Evolutionary conservation across 2,888 invertebrate species (phyloP), one percentile per base, ranked within the genome.

Genomic region (Cremastinae sp.): DNA sequence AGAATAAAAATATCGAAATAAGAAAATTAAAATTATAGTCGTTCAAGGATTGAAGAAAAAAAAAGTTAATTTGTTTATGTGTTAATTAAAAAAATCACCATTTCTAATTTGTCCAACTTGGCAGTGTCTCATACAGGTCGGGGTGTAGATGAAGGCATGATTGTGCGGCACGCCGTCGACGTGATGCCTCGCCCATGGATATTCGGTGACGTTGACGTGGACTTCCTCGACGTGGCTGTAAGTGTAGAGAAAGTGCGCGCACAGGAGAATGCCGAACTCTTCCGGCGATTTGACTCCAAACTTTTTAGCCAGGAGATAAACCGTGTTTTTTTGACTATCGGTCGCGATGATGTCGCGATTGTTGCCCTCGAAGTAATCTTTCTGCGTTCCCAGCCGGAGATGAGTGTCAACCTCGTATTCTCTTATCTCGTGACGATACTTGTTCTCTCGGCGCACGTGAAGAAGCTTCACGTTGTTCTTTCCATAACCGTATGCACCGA

Each of bases 291-390:
- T 93, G 34, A 96, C 93, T 58, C 95, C 96, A 85, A 94, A 91
- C 84, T 95, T 94, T 86, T 95, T 95, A 5, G 96, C 96, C 80
- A 96, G 88, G 43, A 96, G 89, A 86, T 95, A 96, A 41, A 96
- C 94, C 0, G 95, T 95, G 86, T 96, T 96, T 90, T 96, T 96
- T 87, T 96, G 96, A 0, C 95, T 94, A 85, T 96, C 96, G 0
- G 96, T 96, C 9, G 95, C 95, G 14, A 96, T 94, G 75, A 96
- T 94, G 84, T 95, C 94, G 61, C 93, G 92, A 86, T 96, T 96
- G 89, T 96, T 94, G n/a, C 94, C 90, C 94, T 78, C 86, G 0
- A 94, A 90, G 88, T 95, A 96, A 79, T 96, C 95, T 79, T 93
- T 93, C 84, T 94, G 93, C 1, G 93, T 93, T 75, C 92, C 91